Evolutionary conservation across 1,140 invertebrate species (phyloP).

Genomic region (Drosophila sp.): DNA sequence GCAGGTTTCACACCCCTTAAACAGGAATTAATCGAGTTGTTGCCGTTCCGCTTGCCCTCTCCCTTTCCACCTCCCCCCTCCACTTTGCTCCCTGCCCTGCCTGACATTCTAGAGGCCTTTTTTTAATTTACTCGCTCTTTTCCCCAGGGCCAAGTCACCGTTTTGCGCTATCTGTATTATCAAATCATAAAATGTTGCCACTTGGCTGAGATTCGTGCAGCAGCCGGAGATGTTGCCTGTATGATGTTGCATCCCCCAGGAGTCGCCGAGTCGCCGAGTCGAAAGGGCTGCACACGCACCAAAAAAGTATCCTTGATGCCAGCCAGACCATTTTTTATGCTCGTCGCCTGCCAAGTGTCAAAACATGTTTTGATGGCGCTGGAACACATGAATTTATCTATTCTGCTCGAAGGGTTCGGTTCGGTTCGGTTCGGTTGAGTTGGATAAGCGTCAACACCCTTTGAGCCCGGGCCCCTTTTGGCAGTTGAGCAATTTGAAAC

Average conservation of each 20-base stretch:
- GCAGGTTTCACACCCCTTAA: conserved; percentile 27
- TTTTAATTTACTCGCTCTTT: conserved; percentile 72
- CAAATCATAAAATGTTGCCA: conserved; percentile 84
- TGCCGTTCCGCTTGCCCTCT: not conserved
- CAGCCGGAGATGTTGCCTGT: no score
- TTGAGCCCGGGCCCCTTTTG: conserved; percentile 36
- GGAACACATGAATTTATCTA: conserved; percentile 28
- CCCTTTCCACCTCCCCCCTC: not conserved
- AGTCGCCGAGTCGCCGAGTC: not conserved
- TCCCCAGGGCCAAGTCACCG: conserved; percentile 35
- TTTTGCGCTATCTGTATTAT: conserved; percentile 77
- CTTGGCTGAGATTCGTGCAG: conserved; percentile 59
- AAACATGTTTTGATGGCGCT: conserved; percentile 82
- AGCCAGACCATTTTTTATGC: conserved; percentile 71
- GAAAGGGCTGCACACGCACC: conserved; percentile 61
- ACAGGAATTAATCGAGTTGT: conserved; percentile 49
- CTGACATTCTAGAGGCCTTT: conserved; percentile 40
- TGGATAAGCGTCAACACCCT: conserved; percentile 69
- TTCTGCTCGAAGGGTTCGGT: conserved; percentile 18
- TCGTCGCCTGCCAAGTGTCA: conserved; percentile 71
- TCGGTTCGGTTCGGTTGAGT: conserved; percentile 6
- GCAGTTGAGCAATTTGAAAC: conserved; percentile 62
- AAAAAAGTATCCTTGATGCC: not conserved
- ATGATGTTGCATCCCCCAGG: conserved; percentile 56
- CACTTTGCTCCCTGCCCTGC: not conserved